A percentile compares a stretch with the other conserved stretches of the same genome.
Evolutionary conservation across 2,797 vertebrate genomes (phyloP).

Genomic region (Periophthalmus magnuspinnatus): DNA sequence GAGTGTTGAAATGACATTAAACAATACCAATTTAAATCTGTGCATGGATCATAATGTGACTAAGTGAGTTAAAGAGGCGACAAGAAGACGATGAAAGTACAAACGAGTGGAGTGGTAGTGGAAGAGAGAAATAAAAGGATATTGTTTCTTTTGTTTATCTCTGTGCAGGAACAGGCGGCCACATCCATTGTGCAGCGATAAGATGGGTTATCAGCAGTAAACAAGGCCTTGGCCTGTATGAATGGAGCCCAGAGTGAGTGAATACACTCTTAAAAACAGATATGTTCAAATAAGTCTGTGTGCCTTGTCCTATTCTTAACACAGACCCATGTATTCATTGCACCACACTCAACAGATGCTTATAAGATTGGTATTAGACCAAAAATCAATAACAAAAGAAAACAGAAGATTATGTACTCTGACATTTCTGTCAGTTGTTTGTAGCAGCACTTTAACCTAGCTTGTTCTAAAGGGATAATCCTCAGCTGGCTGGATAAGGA

Average conservation of each 20-base stretch:
- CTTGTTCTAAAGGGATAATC: no score
- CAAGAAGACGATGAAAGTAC: conserved; percentile 43
- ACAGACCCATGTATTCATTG: conserved; percentile 32
- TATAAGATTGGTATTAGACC: conserved; percentile 13
- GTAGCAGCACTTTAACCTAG: no score
- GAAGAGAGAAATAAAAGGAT: conserved; percentile 57
- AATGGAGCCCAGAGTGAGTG: conserved; percentile 65
- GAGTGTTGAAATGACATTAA: background rate
- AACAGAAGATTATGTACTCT: background rate
- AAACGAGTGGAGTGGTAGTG: conserved; percentile 38
- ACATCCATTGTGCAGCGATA: conserved; percentile 78
- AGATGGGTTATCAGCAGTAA: conserved; percentile 81
- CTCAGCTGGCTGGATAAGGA: background rate
- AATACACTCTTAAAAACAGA: conserved; percentile 70
- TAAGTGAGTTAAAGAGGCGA: conserved; percentile 5
- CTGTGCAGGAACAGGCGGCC: conserved; percentile 59
- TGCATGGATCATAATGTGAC: conserved; percentile 3
- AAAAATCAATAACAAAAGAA: conserved; percentile 4
- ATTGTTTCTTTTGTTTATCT: conserved; percentile 69
- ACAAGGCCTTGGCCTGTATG: conserved; percentile 71
- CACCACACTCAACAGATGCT: conserved; percentile 21
- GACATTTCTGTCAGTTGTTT: conserved; percentile 1
- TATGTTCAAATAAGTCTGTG: conserved; percentile 65
- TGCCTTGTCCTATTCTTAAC: conserved; percentile 48
- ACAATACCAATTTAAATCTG: background rate